phyloP scores from a whole-genome alignment of 2,113 vertebrate species.

The Vulpes lagopus region DNA sequence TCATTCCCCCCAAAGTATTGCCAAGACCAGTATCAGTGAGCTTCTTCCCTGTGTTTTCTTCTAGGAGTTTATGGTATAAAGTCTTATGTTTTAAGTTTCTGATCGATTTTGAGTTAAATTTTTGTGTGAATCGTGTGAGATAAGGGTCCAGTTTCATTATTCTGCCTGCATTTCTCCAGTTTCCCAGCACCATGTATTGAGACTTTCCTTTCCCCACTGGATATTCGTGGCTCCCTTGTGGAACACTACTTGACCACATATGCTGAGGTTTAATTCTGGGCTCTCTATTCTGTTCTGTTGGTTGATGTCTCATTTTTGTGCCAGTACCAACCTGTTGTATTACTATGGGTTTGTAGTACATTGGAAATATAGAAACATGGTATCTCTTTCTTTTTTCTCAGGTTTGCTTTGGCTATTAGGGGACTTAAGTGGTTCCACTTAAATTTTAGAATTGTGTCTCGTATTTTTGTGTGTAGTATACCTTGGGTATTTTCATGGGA shows the following conservation, averaged over 20 bases:
- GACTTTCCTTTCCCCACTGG: neutral
- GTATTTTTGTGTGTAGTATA: neutral
- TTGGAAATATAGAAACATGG: neutral
- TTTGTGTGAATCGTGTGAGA: neutral
- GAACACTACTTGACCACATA: neutral
- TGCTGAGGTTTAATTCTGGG: neutral
- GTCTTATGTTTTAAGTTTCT: neutral
- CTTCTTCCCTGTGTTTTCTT: neutral
- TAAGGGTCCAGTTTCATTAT: neutral
- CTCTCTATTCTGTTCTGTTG: neutral
- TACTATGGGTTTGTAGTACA: neutral
- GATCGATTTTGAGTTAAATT: neutral
- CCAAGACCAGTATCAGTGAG: neutral
- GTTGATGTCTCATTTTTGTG: neutral
- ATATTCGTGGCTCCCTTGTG: neutral
- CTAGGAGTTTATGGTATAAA: neutral
- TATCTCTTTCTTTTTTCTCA: neutral
- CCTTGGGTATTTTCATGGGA: neutral
- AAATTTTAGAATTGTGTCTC: neutral
- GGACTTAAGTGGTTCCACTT: neutral
- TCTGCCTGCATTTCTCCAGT: neutral
- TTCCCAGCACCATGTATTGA: neutral
- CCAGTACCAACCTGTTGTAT: neutral
- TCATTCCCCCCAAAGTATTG: neutral
- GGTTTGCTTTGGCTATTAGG: neutral